phyloP scores from a whole-genome alignment of 2,888 invertebrate species.

The Tenthredo livida region DNA sequence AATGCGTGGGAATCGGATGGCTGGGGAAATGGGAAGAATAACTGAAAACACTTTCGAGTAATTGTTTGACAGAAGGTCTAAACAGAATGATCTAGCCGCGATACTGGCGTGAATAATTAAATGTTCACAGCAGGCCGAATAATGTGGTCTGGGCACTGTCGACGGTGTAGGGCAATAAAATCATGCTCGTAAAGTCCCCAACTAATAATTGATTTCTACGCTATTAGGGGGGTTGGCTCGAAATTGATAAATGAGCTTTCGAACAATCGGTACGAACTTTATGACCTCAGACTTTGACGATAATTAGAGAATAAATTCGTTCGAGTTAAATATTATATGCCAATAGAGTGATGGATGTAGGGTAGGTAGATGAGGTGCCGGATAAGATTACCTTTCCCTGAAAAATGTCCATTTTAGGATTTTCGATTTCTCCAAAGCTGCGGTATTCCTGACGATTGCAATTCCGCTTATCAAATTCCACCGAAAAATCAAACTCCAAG shows the following conservation, averaged over 20 bases:
- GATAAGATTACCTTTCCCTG: not conserved
- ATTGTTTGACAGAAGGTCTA: not conserved
- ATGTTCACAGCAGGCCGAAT: not conserved
- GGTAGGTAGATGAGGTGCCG: not conserved
- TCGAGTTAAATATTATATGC: not conserved
- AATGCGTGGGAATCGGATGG: not conserved
- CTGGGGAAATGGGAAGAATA: not conserved
- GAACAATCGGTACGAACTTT: slow-evolving; percentile 1
- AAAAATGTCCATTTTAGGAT: not conserved
- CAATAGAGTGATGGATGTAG: not conserved
- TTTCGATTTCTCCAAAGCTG: not conserved
- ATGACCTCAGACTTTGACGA: not conserved
- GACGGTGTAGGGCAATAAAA: slow-evolving; percentile 7
- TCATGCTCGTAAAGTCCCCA: slow-evolving; percentile 26
- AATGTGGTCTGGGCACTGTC: not conserved
- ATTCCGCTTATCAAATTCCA: not conserved
- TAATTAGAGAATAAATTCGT: not conserved
- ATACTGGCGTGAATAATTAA: not conserved
- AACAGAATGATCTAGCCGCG: not conserved
- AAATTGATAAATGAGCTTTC: slow-evolving; percentile 17
- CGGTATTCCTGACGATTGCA: not conserved
- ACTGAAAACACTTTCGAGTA: not conserved
- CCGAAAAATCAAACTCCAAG: too few relatives aligned
- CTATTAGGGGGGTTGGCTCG: slow-evolving; percentile 18
- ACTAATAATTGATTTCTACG: slow-evolving; percentile 11